Evolutionary conservation across 2,113 vertebrate genomes (phyloP), one percentile per base, ranked within the genome.

Genomic region (Coregonus clupeaformis): DNA sequence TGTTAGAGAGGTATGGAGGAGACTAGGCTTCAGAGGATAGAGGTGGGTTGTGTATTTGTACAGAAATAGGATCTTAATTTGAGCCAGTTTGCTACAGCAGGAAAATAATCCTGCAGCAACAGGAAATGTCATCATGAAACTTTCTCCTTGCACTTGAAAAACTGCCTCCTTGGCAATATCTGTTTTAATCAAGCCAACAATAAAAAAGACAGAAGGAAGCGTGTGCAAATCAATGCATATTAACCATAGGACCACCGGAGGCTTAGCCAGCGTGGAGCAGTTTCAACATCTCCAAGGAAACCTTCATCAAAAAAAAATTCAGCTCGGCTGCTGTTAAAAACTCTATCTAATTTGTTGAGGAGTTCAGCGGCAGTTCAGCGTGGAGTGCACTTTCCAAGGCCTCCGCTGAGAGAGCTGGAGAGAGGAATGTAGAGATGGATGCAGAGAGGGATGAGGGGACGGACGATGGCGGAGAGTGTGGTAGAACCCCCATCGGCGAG

Each of bases 181-280:
- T 77, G 78, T 77, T 90, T 91, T 89, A 90, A 90, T 90, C 89
- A 89, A n/a, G 87, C 82, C 74, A 45, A 85, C 85, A 88, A 84
- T 84, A 81, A 84, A n/a, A n/a, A 74, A 85, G 82, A 82, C 87
- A 91, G 87, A 87, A 74, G 85, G 86, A 87, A 83, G 84, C 64
- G 27, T 80, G 82, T 83, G 88, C 90, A 89, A 91, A 92, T 93
- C n/a, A 91, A 89, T 89, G 85, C 87, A 91, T 91, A 92, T 91
- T 93, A 93, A 90, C 84, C 88, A 85, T 72, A 85, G 78, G 77
- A 83, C 78, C 80, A 87, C 92, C 76, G 30, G 77, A 89, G 91
- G 90, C 88, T 69, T 74, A 45, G 76, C 82, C 72, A 42, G 73
- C 83, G 85, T 72, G 57, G 27, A 82, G 88, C 87, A 89, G 72